Evolutionary conservation across 1,140 invertebrate species (phyloP), one percentile per base, ranked within the genome.

Genomic region (Bombus soroeensis): DNA sequence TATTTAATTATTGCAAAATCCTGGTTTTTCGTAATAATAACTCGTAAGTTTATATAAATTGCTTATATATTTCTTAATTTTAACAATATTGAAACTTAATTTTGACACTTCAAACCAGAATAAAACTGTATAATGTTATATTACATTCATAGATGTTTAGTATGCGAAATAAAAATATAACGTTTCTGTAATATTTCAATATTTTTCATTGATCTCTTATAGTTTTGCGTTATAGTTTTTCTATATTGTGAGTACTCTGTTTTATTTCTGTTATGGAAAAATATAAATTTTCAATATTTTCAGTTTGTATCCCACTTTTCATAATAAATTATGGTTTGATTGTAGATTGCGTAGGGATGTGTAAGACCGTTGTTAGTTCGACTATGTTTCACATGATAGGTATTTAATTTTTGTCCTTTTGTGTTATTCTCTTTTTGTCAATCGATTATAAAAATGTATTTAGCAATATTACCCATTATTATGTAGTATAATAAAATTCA

Each of bases 81-180:
- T 78, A 76, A 43, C 85, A 87, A 87, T 87, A 87, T 87, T 87
- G 85, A 72, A 83, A 66, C 59, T 43, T 81, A 66, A 85, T 74
- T 85, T 85, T 85, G 83, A 81, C 78, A 85, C 34, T 81, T 85
- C 22, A 64, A 43, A 68, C 47, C 37, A 53, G 57, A 75, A 57
- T 6, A 22, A 28, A 74, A 34, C 10, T 70, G 10, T 37, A 75
- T 37, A 37, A 15, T 81, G 8, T n/a, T 73, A 43, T 68, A n/a
- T 81, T 68, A 62, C 37, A 25, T 71, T 41, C 12, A 59, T 79
- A 43, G n/a, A 72, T 64, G 10, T 62, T 64, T 28, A 37, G 22
- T 37, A 43, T 71, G 10, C 13, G 1, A 59, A 15, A 39, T 57
- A 64, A 47, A 53, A 37, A n/a, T 70, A n/a, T 39, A 37, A n/a